Evolutionary conservation across 1,140 invertebrate genomes (phyloP).

Genomic region (Galleria mellonella): DNA sequence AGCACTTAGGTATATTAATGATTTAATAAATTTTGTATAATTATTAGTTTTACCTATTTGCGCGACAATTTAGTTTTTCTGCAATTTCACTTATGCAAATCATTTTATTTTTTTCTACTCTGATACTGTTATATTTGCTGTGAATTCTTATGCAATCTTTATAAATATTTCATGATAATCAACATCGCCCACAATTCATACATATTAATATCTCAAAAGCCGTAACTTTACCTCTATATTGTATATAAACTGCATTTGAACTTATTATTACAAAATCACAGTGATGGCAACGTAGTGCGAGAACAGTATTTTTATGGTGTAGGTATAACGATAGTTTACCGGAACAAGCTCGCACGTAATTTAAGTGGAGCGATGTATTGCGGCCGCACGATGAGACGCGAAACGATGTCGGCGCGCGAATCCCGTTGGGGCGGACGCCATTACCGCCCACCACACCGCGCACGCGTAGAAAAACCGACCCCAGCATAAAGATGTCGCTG

Average conservation of each 20-base stretch:
- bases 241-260: constrained; percentile 1
- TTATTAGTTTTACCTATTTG: no score
- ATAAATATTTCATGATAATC: no score
- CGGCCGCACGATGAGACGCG: constrained; percentile 65
- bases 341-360: constrained; percentile 61
- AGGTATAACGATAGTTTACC: constrained; percentile 45
- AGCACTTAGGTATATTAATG: no score
- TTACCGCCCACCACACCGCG: constrained; percentile 58
- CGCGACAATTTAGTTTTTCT: no score
- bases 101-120: no score
- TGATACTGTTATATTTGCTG: no score
- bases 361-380: constrained; percentile 67
- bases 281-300: constrained; percentile 8
- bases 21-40: no score
- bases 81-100: no score
- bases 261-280: neutral
- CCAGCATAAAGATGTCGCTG: constrained; percentile 52
- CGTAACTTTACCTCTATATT: neutral
- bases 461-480: constrained; percentile 60
- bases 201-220: no score
- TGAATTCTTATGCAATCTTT: no score
- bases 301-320: constrained; percentile 29
- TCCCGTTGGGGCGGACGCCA: constrained; percentile 65
- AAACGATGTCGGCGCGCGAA: constrained; percentile 63
- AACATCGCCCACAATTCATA: neutral